phyloP scores from a whole-genome alignment of 2,888 invertebrate genomes.

The Brachylomia viminalis region DNA sequence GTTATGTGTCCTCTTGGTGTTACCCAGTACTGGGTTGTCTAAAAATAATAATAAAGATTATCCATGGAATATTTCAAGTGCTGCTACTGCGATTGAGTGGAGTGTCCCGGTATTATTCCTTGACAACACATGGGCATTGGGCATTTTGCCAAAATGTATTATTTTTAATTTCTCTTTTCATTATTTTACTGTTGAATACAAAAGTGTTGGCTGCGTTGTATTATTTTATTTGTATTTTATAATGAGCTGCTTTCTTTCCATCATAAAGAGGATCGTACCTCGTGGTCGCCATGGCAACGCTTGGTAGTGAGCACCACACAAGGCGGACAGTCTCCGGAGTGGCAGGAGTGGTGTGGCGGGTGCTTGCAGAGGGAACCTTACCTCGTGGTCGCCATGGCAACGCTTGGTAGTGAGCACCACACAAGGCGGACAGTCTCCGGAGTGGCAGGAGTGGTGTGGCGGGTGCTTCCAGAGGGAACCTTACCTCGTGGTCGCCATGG shows the following conservation, averaged over 20 bases:
- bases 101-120: too few species aligned
- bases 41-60: too few species aligned
- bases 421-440: constrained; percentile 91
- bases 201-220: too few species aligned
- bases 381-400: constrained; percentile 95
- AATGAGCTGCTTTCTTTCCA: too few species aligned
- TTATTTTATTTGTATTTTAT: too few species aligned
- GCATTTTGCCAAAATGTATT: constrained; percentile 59
- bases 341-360: constrained; percentile 96
- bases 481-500: constrained; percentile 95
- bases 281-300: constrained; percentile 94
- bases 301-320: constrained; percentile 90
- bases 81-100: too few species aligned
- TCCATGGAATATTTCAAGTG: too few species aligned
- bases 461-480: constrained; percentile 93
- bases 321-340: constrained; percentile 92
- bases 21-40: too few species aligned
- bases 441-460: constrained; percentile 96
- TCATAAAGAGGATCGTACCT: constrained; percentile 87
- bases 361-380: constrained; percentile 93
- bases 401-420: constrained; percentile 88
- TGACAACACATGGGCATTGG: constrained; percentile 69
- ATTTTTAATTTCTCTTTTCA: too few species aligned
- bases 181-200: too few species aligned
- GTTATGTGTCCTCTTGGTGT: too few species aligned